Percentiles rank a stretch among this genome's conserved stretches.
These are phyloP conservation scores for Paradisaea rubra DNA, from an alignment of 2,113 vertebrate genomes.

Conservation along the genomic window DNA sequence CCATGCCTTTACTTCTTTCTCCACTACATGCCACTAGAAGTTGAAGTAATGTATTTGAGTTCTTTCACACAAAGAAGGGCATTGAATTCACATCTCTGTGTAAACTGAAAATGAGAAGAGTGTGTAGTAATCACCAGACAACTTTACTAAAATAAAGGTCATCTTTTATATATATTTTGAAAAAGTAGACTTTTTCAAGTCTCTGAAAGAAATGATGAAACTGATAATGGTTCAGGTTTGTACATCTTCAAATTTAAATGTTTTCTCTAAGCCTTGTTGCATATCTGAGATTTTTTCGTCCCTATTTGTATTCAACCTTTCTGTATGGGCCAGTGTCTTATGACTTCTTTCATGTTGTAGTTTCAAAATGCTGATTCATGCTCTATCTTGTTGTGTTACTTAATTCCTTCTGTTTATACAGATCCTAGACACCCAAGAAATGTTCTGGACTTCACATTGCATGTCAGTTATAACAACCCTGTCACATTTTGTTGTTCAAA, in stretches of 20 bases:
- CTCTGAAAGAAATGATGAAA: neutral
- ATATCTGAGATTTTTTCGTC: neutral
- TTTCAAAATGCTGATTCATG: neutral
- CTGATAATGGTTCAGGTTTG: neutral
- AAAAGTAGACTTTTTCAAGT: neutral
- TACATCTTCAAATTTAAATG: rapidly evolving
- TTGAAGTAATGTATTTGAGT: neutral
- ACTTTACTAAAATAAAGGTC: neutral
- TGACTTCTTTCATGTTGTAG: neutral
- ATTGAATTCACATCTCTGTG: neutral
- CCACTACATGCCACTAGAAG: neutral
- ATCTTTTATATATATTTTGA: neutral
- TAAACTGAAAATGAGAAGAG: neutral
- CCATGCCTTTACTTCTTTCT: neutral
- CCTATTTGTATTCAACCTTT: neutral
- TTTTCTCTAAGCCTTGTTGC: neutral
- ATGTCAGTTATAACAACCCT: neutral
- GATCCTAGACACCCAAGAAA: neutral
- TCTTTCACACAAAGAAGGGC: neutral
- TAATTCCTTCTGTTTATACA: neutral
- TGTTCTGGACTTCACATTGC: neutral
- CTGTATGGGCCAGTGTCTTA: neutral
- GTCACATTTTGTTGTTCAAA: neutral
- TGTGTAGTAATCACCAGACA: neutral
- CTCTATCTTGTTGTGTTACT: neutral